phyloP scores from a whole-genome alignment of 2,888 invertebrate species.

The Micoletzkya japonica region DNA sequence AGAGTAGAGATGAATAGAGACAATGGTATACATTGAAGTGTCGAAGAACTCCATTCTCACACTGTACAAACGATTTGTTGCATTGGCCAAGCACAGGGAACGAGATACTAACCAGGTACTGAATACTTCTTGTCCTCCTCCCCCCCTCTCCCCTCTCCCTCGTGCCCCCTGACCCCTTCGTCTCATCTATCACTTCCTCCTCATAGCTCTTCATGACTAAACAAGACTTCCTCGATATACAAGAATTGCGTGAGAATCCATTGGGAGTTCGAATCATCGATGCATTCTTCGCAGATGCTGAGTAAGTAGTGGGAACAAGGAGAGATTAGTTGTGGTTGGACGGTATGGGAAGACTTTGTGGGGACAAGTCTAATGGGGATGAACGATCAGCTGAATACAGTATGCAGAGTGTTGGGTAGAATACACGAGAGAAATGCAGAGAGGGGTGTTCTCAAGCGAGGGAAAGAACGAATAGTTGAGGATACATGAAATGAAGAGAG shows the following conservation, averaged over 20 bases:
- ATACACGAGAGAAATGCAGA: too few relatives aligned
- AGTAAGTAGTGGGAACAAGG: too few relatives aligned
- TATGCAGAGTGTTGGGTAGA: too few relatives aligned
- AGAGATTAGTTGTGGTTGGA: too few relatives aligned
- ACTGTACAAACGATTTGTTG: constrained; percentile 54
- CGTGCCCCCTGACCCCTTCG: not conserved
- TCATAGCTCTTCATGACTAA: constrained; percentile 70
- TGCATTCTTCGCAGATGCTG: constrained; percentile 87
- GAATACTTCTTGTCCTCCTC: not conserved
- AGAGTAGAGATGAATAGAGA: not conserved
- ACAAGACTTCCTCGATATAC: constrained; percentile 67
- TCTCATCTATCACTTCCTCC: not conserved
- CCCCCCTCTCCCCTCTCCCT: not conserved
- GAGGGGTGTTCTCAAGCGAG: too few relatives aligned
- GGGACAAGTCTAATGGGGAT: too few relatives aligned
- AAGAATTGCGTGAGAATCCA: constrained; percentile 96
- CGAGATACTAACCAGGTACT: constrained; percentile 39
- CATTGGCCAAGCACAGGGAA: constrained; percentile 55
- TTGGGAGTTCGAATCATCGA: constrained; percentile 95
- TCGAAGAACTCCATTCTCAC: constrained; percentile 53
- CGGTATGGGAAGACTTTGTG: too few relatives aligned
- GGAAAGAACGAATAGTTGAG: too few relatives aligned
- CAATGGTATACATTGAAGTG: constrained; percentile 39
- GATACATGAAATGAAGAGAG: too few relatives aligned
- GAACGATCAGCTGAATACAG: too few relatives aligned